phyloP scores from a whole-genome alignment of 2,797 vertebrate genomes.

The Synanceia verrucosa region DNA sequence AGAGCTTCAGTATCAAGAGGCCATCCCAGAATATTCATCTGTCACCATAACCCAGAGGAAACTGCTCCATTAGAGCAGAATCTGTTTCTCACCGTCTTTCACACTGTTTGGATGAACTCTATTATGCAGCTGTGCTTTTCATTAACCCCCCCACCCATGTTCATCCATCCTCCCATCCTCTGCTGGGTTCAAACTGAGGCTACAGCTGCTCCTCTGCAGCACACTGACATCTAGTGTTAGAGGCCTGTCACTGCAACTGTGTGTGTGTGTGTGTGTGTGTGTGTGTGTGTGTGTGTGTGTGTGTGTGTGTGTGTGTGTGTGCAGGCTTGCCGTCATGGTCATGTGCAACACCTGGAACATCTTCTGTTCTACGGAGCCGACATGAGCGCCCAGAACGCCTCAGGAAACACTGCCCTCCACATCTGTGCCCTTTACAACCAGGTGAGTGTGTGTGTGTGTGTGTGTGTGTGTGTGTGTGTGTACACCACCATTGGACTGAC shows the following conservation, averaged over 20 bases:
- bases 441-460: constrained; percentile 75
- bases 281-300: constrained; percentile 33
- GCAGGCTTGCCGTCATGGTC: constrained; percentile 93
- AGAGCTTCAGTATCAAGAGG: neutral
- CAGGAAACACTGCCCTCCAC: constrained; percentile 93
- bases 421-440: constrained; percentile 98
- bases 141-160: neutral
- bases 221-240: constrained; percentile 76
- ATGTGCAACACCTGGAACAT: constrained; percentile 95
- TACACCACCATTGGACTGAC: neutral
- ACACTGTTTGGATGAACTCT: neutral
- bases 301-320: constrained; percentile 37
- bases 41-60: neutral
- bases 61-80: neutral
- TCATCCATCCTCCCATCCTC: neutral
- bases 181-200: constrained; percentile 58
- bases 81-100: neutral
- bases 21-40: neutral
- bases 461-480: constrained; percentile 2
- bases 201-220: constrained; percentile 45
- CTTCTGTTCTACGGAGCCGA: constrained; percentile 94
- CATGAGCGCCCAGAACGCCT: constrained; percentile 94
- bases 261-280: constrained; percentile 24
- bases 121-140: neutral
- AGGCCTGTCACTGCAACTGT: constrained; percentile 31